A percentile compares a stretch with the other conserved stretches of the same genome.
These are phyloP conservation scores for Amia ocellicauda DNA, from an alignment of 2,113 vertebrate genomes.

Conservation along the genomic window DNA sequence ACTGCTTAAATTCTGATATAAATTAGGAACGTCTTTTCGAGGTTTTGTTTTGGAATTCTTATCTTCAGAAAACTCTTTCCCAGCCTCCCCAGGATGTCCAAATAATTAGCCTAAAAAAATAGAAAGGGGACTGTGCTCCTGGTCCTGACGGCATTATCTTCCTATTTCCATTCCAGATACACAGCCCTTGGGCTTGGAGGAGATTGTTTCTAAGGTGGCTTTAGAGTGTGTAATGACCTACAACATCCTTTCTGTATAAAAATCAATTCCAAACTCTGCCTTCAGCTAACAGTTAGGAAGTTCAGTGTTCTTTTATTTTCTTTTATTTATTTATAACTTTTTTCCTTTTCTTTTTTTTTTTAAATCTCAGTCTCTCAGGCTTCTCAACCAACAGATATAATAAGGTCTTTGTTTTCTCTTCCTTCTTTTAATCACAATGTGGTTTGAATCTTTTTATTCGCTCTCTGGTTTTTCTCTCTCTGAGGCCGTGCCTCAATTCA, in stretches of 20 bases:
- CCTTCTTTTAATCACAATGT: conserved; percentile 43
- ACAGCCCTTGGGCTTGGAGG: conserved; percentile 40
- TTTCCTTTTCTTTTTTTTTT: conserved; percentile 23
- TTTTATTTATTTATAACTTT: too few relatives aligned
- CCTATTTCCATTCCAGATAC: conserved; percentile 49
- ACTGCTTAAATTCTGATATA: too few relatives aligned
- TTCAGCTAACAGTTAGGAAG: conserved; percentile 43
- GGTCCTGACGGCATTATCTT: conserved; percentile 47
- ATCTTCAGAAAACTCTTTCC: conserved; percentile 17
- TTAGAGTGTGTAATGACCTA: conserved; percentile 49
- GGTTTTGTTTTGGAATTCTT: conserved; percentile 32
- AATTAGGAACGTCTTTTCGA: too few relatives aligned
- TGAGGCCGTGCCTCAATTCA: conserved; percentile 40
- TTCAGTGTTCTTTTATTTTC: too few relatives aligned
- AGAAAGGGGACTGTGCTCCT: conserved; percentile 36
- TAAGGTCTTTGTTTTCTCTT: too few relatives aligned
- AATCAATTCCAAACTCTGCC: conserved; percentile 43
- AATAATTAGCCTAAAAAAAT: conserved; percentile 41
- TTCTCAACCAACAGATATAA: too few relatives aligned
- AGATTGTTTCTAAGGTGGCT: conserved; percentile 51
- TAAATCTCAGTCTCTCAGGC: too few relatives aligned
- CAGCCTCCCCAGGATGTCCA: conserved; percentile 24
- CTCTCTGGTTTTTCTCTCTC: conserved; percentile 44
- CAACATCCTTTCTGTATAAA: conserved; percentile 46
- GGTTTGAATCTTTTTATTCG: conserved; percentile 49